These are phyloP conservation scores for Beaufortia kweichowensis DNA, from an alignment of 2,113 vertebrate genomes.

Conservation along the genomic window DNA sequence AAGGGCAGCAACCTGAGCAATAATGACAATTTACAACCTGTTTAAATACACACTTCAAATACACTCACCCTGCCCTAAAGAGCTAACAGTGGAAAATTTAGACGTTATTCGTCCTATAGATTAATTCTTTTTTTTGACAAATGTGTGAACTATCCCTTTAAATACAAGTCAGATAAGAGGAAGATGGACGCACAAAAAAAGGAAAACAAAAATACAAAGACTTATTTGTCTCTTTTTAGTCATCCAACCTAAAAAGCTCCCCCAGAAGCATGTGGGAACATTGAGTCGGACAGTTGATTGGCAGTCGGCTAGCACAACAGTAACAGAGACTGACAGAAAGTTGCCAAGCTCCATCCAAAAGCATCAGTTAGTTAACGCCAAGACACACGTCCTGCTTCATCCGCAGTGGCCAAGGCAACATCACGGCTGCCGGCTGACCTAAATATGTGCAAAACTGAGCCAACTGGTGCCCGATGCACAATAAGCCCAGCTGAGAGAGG, in stretches of 20 bases:
- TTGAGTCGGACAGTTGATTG: slow-evolving; percentile 13
- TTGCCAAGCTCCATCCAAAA: slow-evolving; percentile 20
- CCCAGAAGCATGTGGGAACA: slow-evolving; percentile 19
- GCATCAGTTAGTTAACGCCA: slow-evolving; percentile 28
- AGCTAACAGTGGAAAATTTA: neutral
- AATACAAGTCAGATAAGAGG: too few species aligned
- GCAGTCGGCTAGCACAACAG: slow-evolving; percentile 15
- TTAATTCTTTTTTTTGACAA: too few species aligned
- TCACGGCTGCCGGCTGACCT: slow-evolving; percentile 44
- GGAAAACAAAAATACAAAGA: slow-evolving; percentile 17
- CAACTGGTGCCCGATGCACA: slow-evolving; percentile 47
- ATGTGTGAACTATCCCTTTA: neutral
- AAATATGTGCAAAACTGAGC: slow-evolving; percentile 50
- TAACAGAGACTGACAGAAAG: slow-evolving; percentile 21
- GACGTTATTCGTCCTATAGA: too few species aligned
- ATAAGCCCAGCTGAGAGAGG: slow-evolving; percentile 27
- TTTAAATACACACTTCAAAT: neutral
- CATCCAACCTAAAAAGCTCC: neutral
- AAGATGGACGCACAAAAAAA: too few species aligned
- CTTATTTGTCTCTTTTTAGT: slow-evolving; percentile 9
- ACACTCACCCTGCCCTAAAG: neutral
- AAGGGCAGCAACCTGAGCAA: neutral
- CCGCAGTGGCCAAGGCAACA: slow-evolving; percentile 13
- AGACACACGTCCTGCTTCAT: slow-evolving; percentile 36
- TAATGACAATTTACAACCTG: too few species aligned